Base-by-base conservation (phyloP, 2,113 vertebrate genomes). In the Trinectes maculatus region DNA sequence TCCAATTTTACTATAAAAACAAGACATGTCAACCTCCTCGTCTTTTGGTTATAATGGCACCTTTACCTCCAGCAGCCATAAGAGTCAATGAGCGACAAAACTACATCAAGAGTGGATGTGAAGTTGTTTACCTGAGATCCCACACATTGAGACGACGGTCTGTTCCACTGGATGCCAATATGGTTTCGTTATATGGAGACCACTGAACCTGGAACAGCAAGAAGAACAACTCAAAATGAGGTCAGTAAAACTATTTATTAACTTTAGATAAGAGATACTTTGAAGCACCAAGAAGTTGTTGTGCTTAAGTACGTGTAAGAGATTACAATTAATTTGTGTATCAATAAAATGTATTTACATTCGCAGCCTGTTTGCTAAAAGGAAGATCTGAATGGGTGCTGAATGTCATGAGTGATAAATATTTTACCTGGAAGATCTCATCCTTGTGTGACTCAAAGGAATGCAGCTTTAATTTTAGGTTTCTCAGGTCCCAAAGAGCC, bases 381-480 rank as follows among this genome's bases (percentile, higher is more conserved):
- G 1, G 37, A 31, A 47, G 22, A 48, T 42, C 11, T 71, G 4
- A n/a, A 58, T 16, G 18, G 1, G 52, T 10, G 3, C 34, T 15
- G 16, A 37, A 52, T 19, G 5, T 10, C 8, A 24, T 2, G 15
- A 18, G 19, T 3, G 9, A 19, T 34, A 52, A 55, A 37, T 19
- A 15, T 18, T 60, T 53, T 93, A 97, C 96, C 93, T 98, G 96
- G 84, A 97, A 98, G 91, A 97, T 97, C 91, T 98, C 96, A 82
- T 97, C 96, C 90, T 96, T 97, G 87, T 97, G 96, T 1, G 96
- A 98, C 79, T 98, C 96, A 82, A 98, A 98, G 6, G 96, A 98
- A 88, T 98, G 96, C 76, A 98, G 90, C 77, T 96, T 98, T 74
- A 98, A 87, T 82, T 98, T 98, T 51, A 97, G 80, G 79, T 98